Conservation (phyloP, 37 sponge, comb jelly and placozoan genomes). For the Halichondria panicea region DNA sequence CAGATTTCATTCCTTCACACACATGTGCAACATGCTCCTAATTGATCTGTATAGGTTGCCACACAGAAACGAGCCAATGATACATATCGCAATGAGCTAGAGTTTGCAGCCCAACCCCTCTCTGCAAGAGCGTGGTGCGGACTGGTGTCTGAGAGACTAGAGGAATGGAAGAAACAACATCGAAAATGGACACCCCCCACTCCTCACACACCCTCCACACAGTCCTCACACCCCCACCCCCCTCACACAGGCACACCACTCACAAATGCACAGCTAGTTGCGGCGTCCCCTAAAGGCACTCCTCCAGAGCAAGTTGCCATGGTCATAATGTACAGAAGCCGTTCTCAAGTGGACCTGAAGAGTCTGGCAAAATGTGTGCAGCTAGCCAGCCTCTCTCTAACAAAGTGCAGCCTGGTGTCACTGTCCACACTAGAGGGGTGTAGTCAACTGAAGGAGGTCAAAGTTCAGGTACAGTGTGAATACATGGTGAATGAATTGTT, state of each 20-base stretch:
- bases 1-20: too few species aligned
- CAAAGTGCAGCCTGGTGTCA: conserved; percentile 13
- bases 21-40: too few species aligned
- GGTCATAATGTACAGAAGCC: not conserved
- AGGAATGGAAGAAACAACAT: conserved; percentile 20
- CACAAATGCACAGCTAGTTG: conserved; percentile 20
- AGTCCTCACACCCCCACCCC: not conserved
- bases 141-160: conserved; percentile 31
- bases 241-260: not conserved
- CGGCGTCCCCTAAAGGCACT: conserved; percentile 28
- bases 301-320: conserved; percentile 5
- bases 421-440: not conserved
- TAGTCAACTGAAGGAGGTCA: conserved; percentile 19
- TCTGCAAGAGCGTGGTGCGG: conserved; percentile 27
- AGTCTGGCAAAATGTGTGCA: conserved; percentile 28
- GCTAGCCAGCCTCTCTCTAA: conserved; percentile 2
- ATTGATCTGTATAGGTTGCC: conserved; percentile 10
- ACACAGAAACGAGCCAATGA: not conserved
- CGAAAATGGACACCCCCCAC: not conserved
- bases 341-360: conserved; percentile 10
- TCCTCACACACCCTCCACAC: not conserved
- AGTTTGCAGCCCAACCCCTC: conserved; percentile 28
- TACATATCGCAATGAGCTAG: conserved; percentile 19
- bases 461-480: conserved; percentile 13
- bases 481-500: not conserved